These are phyloP conservation scores for Colostygia pectinataria DNA, from an alignment of 2,888 invertebrate genomes.

Conservation along the genomic window DNA sequence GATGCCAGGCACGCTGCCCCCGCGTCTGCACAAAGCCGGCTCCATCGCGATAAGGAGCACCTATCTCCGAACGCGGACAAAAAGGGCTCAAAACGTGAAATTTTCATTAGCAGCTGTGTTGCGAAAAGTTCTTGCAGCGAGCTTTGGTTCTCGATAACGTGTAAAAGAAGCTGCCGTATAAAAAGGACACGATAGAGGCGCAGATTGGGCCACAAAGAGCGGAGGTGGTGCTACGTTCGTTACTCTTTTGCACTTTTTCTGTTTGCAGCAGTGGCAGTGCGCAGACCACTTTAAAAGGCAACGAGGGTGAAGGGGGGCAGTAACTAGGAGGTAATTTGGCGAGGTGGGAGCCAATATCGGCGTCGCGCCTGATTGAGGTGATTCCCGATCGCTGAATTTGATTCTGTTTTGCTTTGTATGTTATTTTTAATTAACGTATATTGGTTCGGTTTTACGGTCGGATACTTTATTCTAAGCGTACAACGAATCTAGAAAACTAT, in stretches of 20 bases:
- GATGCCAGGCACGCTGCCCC: slow-evolving; percentile 63
- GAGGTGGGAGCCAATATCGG: slow-evolving; percentile 80
- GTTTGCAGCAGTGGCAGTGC: slow-evolving; percentile 79
- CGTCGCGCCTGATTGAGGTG: slow-evolving; percentile 80
- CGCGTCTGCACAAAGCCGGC: slow-evolving; percentile 56
- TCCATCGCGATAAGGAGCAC: slow-evolving; percentile 71
- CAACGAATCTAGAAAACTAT: not conserved
- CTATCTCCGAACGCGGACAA: slow-evolving; percentile 70
- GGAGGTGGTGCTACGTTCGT: slow-evolving; percentile 76
- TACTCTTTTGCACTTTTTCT: slow-evolving; percentile 79
- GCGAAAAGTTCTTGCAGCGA: slow-evolving; percentile 68
- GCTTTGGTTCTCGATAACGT: slow-evolving; percentile 80
- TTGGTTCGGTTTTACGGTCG: slow-evolving; percentile 29
- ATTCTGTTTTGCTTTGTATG: slow-evolving; percentile 60
- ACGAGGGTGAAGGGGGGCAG: slow-evolving; percentile 70
- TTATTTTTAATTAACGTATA: slow-evolving; percentile 62
- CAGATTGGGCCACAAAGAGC: slow-evolving; percentile 83
- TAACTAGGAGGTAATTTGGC: slow-evolving; percentile 82
- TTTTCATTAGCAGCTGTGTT: slow-evolving; percentile 78
- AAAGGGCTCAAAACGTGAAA: slow-evolving; percentile 75
- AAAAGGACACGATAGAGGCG: slow-evolving; percentile 77
- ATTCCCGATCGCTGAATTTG: slow-evolving; percentile 73
- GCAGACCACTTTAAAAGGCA: slow-evolving; percentile 82
- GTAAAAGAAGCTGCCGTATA: slow-evolving; percentile 76
- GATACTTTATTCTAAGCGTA: not conserved